Evolutionary conservation across 2,888 invertebrate genomes (phyloP).

Genomic region (Stictocephala bisonia): DNA sequence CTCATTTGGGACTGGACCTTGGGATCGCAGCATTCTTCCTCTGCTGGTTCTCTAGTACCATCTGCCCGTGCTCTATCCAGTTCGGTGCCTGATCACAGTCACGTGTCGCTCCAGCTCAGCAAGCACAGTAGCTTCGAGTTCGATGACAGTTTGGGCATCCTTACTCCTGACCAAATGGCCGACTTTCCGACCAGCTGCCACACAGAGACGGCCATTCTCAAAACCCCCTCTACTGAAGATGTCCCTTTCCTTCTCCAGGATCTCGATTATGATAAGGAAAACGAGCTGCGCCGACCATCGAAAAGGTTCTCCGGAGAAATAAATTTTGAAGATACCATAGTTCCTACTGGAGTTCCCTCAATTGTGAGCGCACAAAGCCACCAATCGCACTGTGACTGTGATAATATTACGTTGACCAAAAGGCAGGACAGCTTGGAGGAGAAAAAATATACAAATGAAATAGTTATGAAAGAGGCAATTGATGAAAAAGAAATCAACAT

Average conservation of each 20-base stretch:
- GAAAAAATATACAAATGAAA: conserved; percentile 21
- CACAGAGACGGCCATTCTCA: conserved; percentile 57
- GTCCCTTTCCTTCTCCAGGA: conserved; percentile 54
- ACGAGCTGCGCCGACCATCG: conserved; percentile 23
- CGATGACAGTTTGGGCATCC: conserved; percentile 86
- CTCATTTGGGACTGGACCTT: conserved; percentile 54
- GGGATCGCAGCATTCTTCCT: conserved; percentile 54
- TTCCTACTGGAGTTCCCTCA: neutral
- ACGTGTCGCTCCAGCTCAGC: conserved; percentile 62
- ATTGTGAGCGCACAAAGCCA: conserved; percentile 18
- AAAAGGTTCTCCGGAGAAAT: conserved; percentile 32
- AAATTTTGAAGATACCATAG: conserved; percentile 25
- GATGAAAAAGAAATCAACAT: neutral
- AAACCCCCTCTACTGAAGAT: conserved; percentile 75
- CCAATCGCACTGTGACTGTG: too few species aligned
- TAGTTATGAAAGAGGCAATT: conserved; percentile 21
- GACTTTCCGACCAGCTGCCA: conserved; percentile 73
- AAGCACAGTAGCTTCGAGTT: conserved; percentile 85
- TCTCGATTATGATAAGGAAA: conserved; percentile 37
- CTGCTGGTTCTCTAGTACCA: conserved; percentile 54
- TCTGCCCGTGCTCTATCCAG: conserved; percentile 38
- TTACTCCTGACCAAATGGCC: conserved; percentile 89
- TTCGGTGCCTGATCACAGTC: conserved; percentile 47
- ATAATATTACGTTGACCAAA: conserved; percentile 17
- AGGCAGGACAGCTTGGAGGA: conserved; percentile 13